Base-by-base conservation (phyloP, 1,140 invertebrate genomes). In the Probaryconus sp. region DNA sequence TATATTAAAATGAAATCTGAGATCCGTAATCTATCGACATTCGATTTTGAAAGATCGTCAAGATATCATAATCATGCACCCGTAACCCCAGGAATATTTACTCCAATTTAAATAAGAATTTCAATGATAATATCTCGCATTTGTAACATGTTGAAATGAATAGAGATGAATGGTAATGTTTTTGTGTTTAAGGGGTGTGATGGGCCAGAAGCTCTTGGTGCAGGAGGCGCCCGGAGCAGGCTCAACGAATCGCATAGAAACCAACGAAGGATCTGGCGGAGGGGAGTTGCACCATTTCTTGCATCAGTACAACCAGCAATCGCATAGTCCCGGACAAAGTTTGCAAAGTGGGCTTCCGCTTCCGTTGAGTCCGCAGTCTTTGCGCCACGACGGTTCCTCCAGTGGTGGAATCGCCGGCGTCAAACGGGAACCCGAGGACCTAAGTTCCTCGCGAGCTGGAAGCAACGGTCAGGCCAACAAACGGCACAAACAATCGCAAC, bases 341-440 rank as follows among this genome's bases (percentile, higher is more conserved):
- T 60, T 87, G 9, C 85, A 87, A 63, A 80, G 84, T 65, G 83
- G 84, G 20, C 77, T 88, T 74, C 80, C 85, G 31, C 81, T 88
- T 80, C 84, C 86, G 61, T 45, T 87, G 26, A 88, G 86, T 77
- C 86, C 86, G 5, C 85, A 87, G 55, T 85, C 86, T 33, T 65
- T 86, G 55, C 81, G 83, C 64, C 85, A 85, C 77, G 84, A 87
- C 78, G 81, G 87, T 47, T 75, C 83, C 31, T 69, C 82, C 2
- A 76, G 72, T 56, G 79, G 60, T 72, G 89, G 80, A 74, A 89
- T 84, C 79, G 84, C 76, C 80, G 89, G 84, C 77, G 89, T 92
- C 28, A 92, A 92, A 81, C 88, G 91, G 45, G 92, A 93, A 79
- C 92, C 91, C 28, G 91, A 92, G 81, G 92, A 93, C 76, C 83